Percentiles rank a stretch among this genome's conserved stretches.
These are phyloP conservation scores for Trachops cirrhosus DNA, from an alignment of 2,797 vertebrate genomes.

Conservation along the genomic window DNA sequence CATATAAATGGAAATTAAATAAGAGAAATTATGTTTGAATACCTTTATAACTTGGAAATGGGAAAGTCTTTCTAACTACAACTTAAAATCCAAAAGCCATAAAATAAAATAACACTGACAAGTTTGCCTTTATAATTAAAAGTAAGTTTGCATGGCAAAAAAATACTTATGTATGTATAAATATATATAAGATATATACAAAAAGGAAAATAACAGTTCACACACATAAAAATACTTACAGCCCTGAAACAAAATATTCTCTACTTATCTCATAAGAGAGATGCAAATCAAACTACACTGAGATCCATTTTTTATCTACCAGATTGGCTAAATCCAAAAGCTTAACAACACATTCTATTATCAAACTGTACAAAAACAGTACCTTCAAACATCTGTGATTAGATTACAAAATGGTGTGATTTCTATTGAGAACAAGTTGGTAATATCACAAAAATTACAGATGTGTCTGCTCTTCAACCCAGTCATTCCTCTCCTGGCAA, in stretches of 20 bases:
- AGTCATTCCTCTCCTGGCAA: neutral
- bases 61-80: slow-evolving; percentile 29
- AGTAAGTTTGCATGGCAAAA: slow-evolving; percentile 38
- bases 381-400: neutral
- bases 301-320: slow-evolving; percentile 21
- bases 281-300: slow-evolving; percentile 11
- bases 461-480: neutral
- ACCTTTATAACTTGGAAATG: neutral
- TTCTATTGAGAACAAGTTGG: neutral
- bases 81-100: slow-evolving; percentile 42
- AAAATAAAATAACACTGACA: slow-evolving; percentile 31
- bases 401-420: neutral
- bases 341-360: neutral
- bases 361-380: neutral
- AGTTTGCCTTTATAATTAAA: slow-evolving; percentile 27
- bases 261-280: neutral
- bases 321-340: neutral
- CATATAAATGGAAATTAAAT: neutral
- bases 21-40: neutral
- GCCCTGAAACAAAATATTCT: slow-evolving; percentile 16
- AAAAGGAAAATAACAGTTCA: slow-evolving; percentile 17
- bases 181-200: neutral
- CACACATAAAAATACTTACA: neutral
- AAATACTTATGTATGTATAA: neutral
- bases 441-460: slow-evolving; percentile 6